phyloP scores from a whole-genome alignment of 2,888 invertebrate species.

The Nephrocerus scutellatus region DNA sequence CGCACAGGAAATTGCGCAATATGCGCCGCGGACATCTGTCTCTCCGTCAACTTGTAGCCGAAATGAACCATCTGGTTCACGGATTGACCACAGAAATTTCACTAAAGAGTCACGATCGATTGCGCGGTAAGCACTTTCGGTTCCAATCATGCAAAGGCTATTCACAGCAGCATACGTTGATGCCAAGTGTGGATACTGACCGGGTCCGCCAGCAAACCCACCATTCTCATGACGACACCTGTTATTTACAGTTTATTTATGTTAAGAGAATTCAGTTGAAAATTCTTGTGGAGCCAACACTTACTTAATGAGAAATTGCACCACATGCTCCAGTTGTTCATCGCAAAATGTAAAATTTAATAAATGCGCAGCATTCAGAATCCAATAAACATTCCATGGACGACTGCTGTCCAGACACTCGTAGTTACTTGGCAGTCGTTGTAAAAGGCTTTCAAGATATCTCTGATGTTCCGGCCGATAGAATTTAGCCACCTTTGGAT shows the following conservation, averaged over 20 bases:
- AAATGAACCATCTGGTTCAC: slow-evolving; percentile 83
- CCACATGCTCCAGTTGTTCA: slow-evolving; percentile 51
- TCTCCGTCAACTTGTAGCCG: slow-evolving; percentile 88
- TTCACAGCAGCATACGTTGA: slow-evolving; percentile 97
- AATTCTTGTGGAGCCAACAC: slow-evolving; percentile 12
- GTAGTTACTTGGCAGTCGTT: slow-evolving; percentile 62
- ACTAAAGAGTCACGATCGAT: slow-evolving; percentile 68
- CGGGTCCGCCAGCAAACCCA: slow-evolving; percentile 92
- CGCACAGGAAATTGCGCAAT: slow-evolving; percentile 90
- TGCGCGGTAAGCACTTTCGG: slow-evolving; percentile 76
- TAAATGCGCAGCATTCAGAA: slow-evolving; percentile 79
- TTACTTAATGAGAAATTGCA: slow-evolving; percentile 56
- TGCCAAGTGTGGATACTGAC: slow-evolving; percentile 87
- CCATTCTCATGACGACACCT: slow-evolving; percentile 52
- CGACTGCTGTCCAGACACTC: slow-evolving; percentile 89
- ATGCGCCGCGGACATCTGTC: slow-evolving; percentile 90
- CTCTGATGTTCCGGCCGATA: slow-evolving; percentile 58
- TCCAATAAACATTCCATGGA: slow-evolving; percentile 98
- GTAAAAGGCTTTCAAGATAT: slow-evolving; percentile 62
- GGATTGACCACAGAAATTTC: slow-evolving; percentile 70
- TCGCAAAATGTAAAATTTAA: slow-evolving; percentile 59
- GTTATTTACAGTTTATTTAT: background rate
- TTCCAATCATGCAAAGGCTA: slow-evolving; percentile 82
- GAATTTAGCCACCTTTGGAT: slow-evolving; percentile 55
- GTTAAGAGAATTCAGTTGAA: no score